A percentile compares a stretch with the other conserved stretches of the same genome.
Conservation (phyloP, 2,113 vertebrate genomes). For the Leucoraja erinaceus region DNA sequence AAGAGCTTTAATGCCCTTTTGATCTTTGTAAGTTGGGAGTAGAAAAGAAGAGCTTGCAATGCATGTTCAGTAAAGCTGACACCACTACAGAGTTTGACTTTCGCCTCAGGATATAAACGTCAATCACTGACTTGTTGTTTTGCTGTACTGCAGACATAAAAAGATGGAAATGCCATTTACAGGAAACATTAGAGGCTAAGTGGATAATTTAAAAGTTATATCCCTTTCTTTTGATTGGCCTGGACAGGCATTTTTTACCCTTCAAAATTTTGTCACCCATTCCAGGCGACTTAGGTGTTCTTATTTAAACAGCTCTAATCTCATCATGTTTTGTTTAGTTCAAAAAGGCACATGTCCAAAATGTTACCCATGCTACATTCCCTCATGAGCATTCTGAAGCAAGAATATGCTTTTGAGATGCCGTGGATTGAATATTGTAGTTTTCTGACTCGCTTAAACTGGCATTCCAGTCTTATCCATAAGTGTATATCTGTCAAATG, state of each 20-base stretch:
- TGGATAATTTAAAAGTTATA: slow-evolving; percentile 38
- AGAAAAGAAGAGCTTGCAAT: slow-evolving; percentile 26
- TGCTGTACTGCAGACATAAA: slow-evolving; percentile 22
- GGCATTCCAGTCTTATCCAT: not conserved
- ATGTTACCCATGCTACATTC: not conserved
- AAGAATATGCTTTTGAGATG: not conserved
- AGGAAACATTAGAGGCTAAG: slow-evolving; percentile 38
- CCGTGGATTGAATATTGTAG: not conserved
- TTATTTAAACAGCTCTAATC: slow-evolving; percentile 19
- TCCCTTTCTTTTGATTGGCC: slow-evolving; percentile 33
- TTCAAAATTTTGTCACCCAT: slow-evolving; percentile 16
- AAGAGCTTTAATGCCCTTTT: slow-evolving; percentile 27
- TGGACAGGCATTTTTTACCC: slow-evolving; percentile 23
- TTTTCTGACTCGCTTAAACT: not conserved
- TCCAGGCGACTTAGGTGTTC: slow-evolving; percentile 3
- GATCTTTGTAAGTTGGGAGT: slow-evolving; percentile 25
- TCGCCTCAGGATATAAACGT: slow-evolving; percentile 17
- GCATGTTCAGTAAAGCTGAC: slow-evolving; percentile 36
- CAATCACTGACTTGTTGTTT: slow-evolving; percentile 37
- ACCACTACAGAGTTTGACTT: slow-evolving; percentile 9
- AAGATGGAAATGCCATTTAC: slow-evolving; percentile 24
- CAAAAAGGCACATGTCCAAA: slow-evolving; percentile 12
- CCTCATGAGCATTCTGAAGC: not conserved
- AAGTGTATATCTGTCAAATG: not conserved
- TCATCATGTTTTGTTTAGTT: slow-evolving; percentile 11